Evolutionary conservation across 30 jellyfish, hydroid and myxozoan genomes (phyloP).

Genomic region (Sanderia malayensis): DNA sequence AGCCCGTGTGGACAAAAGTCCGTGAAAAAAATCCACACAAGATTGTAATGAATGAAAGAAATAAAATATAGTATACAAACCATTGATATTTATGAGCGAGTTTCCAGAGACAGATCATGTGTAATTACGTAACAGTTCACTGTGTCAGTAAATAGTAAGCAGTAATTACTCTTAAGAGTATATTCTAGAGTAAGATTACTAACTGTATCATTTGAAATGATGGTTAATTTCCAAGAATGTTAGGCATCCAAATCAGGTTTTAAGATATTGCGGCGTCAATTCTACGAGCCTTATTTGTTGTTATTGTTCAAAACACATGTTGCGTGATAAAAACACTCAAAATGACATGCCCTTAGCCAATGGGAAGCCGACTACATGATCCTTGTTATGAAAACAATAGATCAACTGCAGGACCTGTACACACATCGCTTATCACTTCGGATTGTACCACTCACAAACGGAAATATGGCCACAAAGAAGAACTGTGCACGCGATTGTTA

Average conservation of each 20-base stretch:
- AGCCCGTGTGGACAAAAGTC: too few species aligned
- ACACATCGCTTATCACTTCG: conserved; percentile 40
- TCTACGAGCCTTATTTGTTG: conserved; percentile 13
- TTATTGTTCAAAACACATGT: conserved; percentile 79
- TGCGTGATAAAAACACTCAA: conserved; percentile 86
- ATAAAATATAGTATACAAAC: not conserved
- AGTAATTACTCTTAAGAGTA: too few species aligned
- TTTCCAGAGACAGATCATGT: not conserved
- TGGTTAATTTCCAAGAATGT: conserved; percentile 60
- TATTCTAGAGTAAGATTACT: too few species aligned
- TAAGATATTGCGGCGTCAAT: conserved; percentile 28
- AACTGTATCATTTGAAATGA: conserved; percentile 36
- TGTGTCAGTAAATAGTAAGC: too few species aligned
- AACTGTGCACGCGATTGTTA: conserved; percentile 54
- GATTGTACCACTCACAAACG: conserved; percentile 66
- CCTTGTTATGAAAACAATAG: conserved; percentile 49
- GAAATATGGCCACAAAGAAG: conserved; percentile 47
- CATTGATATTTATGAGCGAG: not conserved
- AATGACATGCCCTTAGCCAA: conserved; percentile 72
- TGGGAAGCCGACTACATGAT: conserved; percentile 57
- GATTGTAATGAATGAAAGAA: too few species aligned
- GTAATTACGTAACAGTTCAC: too few species aligned
- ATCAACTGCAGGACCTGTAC: conserved; percentile 49
- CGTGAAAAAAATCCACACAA: too few species aligned
- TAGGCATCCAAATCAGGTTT: conserved; percentile 14